phyloP scores from a whole-genome alignment of 2,797 vertebrate species.

The Macrochelys suwanniensis region DNA sequence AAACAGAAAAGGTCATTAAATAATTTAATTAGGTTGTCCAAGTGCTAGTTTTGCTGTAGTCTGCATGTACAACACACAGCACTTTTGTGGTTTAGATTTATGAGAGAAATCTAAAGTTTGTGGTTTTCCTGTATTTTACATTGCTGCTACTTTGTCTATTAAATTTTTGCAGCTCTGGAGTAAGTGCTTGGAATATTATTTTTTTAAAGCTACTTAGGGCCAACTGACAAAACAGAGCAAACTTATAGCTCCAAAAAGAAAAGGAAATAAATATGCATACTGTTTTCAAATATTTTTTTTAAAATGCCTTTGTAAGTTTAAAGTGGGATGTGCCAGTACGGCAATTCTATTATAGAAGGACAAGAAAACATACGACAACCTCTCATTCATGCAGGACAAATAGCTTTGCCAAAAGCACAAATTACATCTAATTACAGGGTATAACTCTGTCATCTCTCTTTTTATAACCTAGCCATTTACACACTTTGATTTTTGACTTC shows the following conservation, averaged over 20 bases:
- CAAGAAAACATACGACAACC: conserved; percentile 79
- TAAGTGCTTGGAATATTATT: conserved; percentile 5
- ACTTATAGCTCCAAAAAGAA: neutral
- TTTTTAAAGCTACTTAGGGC: conserved; percentile 13
- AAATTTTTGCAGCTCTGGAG: conserved; percentile 42
- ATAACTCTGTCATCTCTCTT: conserved; percentile 84
- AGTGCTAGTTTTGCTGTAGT: conserved; percentile 58
- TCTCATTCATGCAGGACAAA: conserved; percentile 83
- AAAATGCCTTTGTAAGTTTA: conserved; percentile 49
- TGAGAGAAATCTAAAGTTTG: conserved; percentile 31
- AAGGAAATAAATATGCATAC: conserved; percentile 20
- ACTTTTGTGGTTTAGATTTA: neutral
- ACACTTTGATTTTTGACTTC: conserved; percentile 87
- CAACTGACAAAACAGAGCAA: neutral
- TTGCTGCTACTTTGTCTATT: neutral
- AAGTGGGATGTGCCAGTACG: conserved; percentile 60
- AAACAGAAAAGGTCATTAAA: conserved; percentile 69
- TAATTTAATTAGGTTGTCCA: conserved; percentile 71
- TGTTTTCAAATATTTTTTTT: conserved; percentile 49
- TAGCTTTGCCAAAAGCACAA: conserved; percentile 83
- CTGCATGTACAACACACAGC: conserved; percentile 24
- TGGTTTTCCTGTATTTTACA: conserved; percentile 30
- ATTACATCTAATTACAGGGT: conserved; percentile 86
- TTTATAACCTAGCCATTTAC: conserved; percentile 83
- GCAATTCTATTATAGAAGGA: conserved; percentile 70